phyloP scores from a whole-genome alignment of 2,113 vertebrate species.

The Parotia lawesii region DNA sequence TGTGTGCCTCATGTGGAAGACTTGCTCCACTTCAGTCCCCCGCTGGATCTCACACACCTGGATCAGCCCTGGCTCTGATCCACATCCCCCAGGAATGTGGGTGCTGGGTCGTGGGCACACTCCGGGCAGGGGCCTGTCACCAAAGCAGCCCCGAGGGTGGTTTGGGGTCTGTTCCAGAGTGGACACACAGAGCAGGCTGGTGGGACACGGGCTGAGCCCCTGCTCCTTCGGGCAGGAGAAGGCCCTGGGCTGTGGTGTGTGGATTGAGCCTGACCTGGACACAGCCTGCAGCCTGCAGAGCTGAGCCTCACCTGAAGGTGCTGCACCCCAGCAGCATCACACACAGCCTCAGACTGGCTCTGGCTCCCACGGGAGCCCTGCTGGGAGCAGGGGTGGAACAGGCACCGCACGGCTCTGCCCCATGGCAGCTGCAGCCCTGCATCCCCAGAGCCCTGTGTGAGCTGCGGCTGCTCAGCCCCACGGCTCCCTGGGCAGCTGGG shows the following conservation, averaged over 20 bases:
- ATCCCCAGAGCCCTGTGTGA: not conserved
- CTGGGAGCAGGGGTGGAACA: not conserved
- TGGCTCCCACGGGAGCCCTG: not conserved
- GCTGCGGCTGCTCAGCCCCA: not conserved
- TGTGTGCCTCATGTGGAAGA: not conserved
- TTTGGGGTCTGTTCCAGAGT: not conserved
- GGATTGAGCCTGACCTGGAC: not conserved
- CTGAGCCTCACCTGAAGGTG: not conserved
- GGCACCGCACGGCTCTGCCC: not conserved
- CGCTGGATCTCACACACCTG: not conserved
- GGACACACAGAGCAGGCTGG: not conserved
- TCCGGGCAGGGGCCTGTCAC: not conserved
- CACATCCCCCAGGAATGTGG: accelerated
- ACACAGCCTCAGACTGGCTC: not conserved
- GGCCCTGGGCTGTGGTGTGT: accelerated
- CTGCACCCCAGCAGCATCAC: not conserved
- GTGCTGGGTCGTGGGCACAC: not conserved
- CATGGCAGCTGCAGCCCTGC: not conserved
- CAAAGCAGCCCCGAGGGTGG: not conserved
- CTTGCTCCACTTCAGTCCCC: accelerated
- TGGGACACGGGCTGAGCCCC: accelerated
- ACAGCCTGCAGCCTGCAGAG: not conserved
- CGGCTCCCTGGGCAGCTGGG: not conserved
- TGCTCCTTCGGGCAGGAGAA: not conserved
- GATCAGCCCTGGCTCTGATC: not conserved